Percentiles rank a stretch among this genome's conserved stretches.
These are phyloP conservation scores for Malurus cyaneus DNA, from an alignment of 2,113 vertebrate species.

Conservation along the genomic window DNA sequence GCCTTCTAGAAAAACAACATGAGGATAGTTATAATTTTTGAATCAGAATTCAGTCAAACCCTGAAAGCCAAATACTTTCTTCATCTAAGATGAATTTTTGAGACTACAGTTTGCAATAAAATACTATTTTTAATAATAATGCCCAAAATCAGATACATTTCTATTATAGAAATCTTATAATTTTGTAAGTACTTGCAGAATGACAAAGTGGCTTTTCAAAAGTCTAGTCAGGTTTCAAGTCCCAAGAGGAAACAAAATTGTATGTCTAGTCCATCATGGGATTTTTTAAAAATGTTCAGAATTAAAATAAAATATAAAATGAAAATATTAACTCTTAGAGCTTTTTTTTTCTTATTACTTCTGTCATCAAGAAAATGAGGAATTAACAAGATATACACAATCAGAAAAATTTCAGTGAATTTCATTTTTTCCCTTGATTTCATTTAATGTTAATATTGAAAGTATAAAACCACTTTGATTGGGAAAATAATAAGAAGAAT, in stretches of 20 bases:
- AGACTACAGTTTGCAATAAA: conserved; percentile 29
- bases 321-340: not conserved
- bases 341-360: not conserved
- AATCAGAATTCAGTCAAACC: conserved; percentile 40
- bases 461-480: conserved; percentile 3
- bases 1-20: not conserved
- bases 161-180: not conserved
- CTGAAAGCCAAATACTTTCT: conserved; percentile 22
- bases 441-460: not conserved
- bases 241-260: not conserved
- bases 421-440: not conserved
- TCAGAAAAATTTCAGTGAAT: not conserved
- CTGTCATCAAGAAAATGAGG: not conserved
- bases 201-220: not conserved
- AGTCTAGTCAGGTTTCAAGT: not conserved
- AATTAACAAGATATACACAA: not conserved
- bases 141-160: not conserved
- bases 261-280: not conserved
- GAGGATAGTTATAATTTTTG: not conserved
- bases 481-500: not conserved
- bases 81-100: conserved; percentile 42
- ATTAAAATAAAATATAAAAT: not conserved
- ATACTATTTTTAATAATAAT: conserved; percentile 46
- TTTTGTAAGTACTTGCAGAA: not conserved
- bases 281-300: not conserved